Conservation (phyloP, 2,888 invertebrate genomes). For the Andrena minutula region DNA sequence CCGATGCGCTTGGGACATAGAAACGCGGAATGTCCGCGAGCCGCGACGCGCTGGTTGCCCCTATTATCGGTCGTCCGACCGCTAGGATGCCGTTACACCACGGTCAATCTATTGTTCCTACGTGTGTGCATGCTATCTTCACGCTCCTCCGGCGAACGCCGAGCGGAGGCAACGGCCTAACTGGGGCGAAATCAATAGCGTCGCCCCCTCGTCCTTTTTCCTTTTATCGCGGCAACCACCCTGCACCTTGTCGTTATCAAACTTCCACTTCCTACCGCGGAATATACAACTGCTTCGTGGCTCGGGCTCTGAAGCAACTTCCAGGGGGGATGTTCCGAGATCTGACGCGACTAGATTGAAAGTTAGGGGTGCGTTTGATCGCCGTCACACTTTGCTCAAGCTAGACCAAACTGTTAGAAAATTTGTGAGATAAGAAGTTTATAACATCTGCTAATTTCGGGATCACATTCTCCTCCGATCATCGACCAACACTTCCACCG, state of each 20-base stretch:
- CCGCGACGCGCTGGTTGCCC: constrained; percentile 66
- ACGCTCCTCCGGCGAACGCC: constrained; percentile 47
- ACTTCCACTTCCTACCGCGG: not conserved
- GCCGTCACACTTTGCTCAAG: not conserved
- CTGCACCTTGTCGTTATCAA: constrained; percentile 1
- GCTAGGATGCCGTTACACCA: constrained; percentile 82
- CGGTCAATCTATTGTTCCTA: constrained; percentile 81
- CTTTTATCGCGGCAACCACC: not conserved
- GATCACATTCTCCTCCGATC: constrained; percentile 15
- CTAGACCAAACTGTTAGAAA: no score
- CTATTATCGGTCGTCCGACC: constrained; percentile 80
- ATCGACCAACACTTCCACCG: constrained; percentile 16
- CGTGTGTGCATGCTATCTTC: constrained; percentile 67
- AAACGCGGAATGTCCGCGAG: constrained; percentile 74
- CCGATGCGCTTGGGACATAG: constrained; percentile 72
- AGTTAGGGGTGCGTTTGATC: not conserved
- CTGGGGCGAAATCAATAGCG: constrained; percentile 46
- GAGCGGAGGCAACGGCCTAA: constrained; percentile 49
- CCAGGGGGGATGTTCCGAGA: not conserved
- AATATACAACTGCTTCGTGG: not conserved
- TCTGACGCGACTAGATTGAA: not conserved
- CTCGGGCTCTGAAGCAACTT: not conserved
- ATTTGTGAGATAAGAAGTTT: no score
- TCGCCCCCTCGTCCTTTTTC: constrained; percentile 3
- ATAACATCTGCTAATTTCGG: no score